phyloP scores from a whole-genome alignment of 2,113 vertebrate genomes.

The Protobothrops flavoviridis region DNA sequence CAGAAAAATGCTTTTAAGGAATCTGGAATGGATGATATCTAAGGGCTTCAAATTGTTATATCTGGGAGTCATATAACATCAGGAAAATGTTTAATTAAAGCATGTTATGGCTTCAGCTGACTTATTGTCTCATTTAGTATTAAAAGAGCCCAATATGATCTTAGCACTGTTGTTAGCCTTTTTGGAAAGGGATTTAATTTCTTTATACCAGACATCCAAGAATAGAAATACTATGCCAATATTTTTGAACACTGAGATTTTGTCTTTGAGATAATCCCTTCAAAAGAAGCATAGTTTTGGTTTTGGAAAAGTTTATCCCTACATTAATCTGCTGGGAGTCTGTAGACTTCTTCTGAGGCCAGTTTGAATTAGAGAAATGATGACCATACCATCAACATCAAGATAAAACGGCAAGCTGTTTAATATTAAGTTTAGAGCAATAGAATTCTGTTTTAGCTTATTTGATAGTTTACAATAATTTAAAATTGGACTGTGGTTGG shows the following conservation, averaged over 20 bases:
- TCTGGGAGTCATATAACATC: neutral
- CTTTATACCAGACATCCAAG: neutral
- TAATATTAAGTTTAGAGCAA: neutral
- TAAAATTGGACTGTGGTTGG: neutral
- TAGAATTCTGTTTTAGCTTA: neutral
- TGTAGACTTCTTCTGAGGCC: neutral
- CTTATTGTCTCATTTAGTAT: neutral
- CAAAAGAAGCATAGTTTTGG: neutral
- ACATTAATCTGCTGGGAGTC: neutral
- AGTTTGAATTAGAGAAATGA: neutral
- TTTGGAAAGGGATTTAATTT: neutral
- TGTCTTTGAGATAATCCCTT: neutral
- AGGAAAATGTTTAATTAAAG: neutral
- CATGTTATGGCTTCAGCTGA: neutral
- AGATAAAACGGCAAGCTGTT: neutral
- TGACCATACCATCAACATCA: neutral
- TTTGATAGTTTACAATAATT: neutral
- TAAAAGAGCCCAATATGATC: neutral
- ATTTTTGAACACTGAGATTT: neutral
- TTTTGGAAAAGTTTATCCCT: neutral
- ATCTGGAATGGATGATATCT: neutral
- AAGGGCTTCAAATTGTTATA: neutral
- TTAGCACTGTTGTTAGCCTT: neutral
- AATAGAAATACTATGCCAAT: neutral
- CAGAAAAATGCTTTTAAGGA: neutral